Conservation (phyloP, 2,113 vertebrate species). For the Hemicordylus capensis region DNA sequence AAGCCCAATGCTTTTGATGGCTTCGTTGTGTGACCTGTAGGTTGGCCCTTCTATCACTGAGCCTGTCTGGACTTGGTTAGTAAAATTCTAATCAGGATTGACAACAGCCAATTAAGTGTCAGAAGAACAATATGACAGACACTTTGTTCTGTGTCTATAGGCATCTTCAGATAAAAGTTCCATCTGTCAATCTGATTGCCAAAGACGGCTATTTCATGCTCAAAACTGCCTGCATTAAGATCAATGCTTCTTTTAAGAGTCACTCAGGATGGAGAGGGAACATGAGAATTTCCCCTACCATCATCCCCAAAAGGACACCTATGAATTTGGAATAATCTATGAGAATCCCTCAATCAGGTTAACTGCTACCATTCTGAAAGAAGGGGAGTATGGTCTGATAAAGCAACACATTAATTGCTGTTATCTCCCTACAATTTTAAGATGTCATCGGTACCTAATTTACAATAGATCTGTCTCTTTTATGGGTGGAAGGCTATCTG, state of each 20-base stretch:
- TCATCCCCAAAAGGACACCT: conserved; percentile 26
- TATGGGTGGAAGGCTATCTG: conserved; percentile 74
- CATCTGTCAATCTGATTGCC: conserved; percentile 67
- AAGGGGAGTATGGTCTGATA: conserved; percentile 16
- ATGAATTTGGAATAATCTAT: conserved; percentile 57
- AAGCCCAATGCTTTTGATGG: conserved; percentile 27
- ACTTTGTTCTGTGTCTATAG: conserved; percentile 65
- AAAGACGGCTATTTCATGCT: conserved; percentile 65
- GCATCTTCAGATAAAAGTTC: conserved; percentile 64
- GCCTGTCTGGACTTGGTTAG: conserved; percentile 17
- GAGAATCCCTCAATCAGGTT: conserved; percentile 47
- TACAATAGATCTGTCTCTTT: conserved; percentile 85
- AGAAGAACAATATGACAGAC: conserved; percentile 69
- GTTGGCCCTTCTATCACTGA: conserved; percentile 48
- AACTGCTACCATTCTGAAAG: conserved; percentile 45
- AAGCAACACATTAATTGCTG: conserved; percentile 21
- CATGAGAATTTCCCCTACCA: background rate
- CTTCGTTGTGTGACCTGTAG: conserved; percentile 34
- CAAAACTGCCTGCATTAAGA: conserved; percentile 60
- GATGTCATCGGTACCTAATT: conserved; percentile 37
- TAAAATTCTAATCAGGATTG: conserved; percentile 53
- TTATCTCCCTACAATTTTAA: conserved; percentile 9
- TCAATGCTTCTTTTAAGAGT: conserved; percentile 44
- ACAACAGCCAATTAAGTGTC: conserved; percentile 66
- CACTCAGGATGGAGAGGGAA: conserved; percentile 36